Percentiles rank a stretch among this genome's conserved stretches.
phyloP scores from a whole-genome alignment of 2,797 vertebrate species.

The Martes flavigula region DNA sequence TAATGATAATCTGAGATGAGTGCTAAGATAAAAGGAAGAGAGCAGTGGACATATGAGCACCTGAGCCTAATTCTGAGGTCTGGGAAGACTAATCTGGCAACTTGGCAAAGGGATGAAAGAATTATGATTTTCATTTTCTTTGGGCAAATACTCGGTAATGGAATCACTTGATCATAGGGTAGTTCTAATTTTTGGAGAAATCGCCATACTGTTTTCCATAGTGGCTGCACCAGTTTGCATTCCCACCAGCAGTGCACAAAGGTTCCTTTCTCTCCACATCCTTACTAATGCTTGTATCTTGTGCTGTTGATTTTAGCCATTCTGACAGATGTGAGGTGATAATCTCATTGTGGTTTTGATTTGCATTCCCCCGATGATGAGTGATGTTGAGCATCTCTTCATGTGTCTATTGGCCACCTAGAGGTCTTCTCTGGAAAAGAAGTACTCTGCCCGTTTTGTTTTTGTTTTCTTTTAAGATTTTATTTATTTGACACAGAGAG shows the following conservation, averaged over 20 bases:
- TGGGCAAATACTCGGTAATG: neutral
- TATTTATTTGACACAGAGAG: too few species aligned
- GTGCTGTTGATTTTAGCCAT: neutral
- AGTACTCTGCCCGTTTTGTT: neutral
- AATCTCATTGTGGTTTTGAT: neutral
- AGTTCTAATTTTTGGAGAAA: neutral
- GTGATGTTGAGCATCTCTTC: neutral
- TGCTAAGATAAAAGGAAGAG: neutral
- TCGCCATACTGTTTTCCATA: neutral
- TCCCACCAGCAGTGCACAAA: neutral
- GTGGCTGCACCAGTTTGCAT: neutral
- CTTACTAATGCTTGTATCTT: neutral
- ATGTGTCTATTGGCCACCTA: neutral
- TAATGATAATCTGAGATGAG: neutral
- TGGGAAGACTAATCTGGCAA: neutral
- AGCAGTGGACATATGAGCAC: neutral
- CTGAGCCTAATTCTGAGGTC: neutral
- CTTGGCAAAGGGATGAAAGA: neutral
- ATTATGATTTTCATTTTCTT: neutral
- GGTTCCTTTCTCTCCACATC: neutral
- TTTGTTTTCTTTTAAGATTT: too few species aligned
- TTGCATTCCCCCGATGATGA: neutral
- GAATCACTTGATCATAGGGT: neutral
- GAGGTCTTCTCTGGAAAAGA: neutral
- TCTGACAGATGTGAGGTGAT: neutral